These are phyloP conservation scores for Drosophila lini DNA, from an alignment of 1,140 invertebrate species.

Conservation along the genomic window DNA sequence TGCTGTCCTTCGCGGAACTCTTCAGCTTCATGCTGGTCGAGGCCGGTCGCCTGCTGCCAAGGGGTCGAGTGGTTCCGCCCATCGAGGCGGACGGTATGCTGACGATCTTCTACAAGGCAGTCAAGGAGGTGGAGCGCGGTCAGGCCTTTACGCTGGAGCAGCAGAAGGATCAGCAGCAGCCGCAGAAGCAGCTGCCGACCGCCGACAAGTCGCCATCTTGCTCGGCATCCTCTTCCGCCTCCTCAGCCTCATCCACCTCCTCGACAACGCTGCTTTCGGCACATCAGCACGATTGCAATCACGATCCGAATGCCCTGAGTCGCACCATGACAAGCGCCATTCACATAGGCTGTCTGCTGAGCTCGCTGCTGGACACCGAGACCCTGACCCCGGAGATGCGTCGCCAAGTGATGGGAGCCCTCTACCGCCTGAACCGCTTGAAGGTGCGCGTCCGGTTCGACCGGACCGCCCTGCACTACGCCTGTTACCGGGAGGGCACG, in stretches of 20 bases:
- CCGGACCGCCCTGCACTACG: conserved; percentile 92
- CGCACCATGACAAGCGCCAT: conserved; percentile 94
- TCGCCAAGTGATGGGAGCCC: conserved; percentile 86
- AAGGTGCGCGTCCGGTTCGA: conserved; percentile 88
- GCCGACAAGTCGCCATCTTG: conserved; percentile 50
- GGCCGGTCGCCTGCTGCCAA: conserved; percentile 88
- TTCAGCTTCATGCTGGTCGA: conserved; percentile 97
- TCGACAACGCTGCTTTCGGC: conserved; percentile 65
- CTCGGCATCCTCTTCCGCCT: conserved; percentile 41
- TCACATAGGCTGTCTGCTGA: conserved; percentile 91
- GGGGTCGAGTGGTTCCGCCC: conserved; percentile 90
- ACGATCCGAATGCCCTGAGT: conserved; percentile 91
- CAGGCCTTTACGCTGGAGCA: conserved; percentile 70
- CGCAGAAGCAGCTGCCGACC: conserved; percentile 40
- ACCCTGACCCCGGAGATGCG: conserved; percentile 85
- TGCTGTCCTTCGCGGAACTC: conserved; percentile 96
- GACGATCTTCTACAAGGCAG: conserved; percentile 91
- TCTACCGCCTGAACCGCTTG: conserved; percentile 91
- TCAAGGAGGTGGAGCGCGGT: conserved; percentile 88
- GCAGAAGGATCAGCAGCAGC: conserved; percentile 58
- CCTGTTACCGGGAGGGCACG: conserved; percentile 87
- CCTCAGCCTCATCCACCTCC: conserved; percentile 37
- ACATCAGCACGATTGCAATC: conserved; percentile 86
- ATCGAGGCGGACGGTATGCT: conserved; percentile 93
- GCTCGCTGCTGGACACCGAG: conserved; percentile 87